Evolutionary conservation across 2,797 vertebrate genomes (phyloP).

Genomic region (Enteromius unitaeniatus): DNA sequence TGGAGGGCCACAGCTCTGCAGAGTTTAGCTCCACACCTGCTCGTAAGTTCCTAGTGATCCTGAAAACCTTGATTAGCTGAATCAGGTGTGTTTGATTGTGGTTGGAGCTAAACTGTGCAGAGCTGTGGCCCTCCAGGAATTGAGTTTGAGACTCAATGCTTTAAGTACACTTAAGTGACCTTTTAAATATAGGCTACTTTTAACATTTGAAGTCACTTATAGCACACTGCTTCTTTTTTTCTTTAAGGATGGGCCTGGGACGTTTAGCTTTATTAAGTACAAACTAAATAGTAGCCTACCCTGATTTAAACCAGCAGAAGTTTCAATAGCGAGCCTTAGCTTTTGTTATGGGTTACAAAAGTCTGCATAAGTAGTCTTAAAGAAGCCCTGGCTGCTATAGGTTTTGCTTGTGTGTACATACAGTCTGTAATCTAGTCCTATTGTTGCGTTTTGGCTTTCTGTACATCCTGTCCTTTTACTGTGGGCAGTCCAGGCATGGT

Average conservation of each 20-base stretch:
- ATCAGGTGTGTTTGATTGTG: too few relatives aligned
- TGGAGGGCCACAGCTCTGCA: too few relatives aligned
- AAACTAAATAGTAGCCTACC: not conserved
- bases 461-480: constrained; percentile 37
- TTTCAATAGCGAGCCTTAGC: not conserved
- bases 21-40: too few relatives aligned
- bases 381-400: not conserved
- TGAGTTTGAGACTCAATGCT: too few relatives aligned
- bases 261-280: not conserved
- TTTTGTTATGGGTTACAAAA: not conserved
- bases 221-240: not conserved
- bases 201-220: not conserved
- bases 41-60: too few relatives aligned
- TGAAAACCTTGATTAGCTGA: too few relatives aligned
- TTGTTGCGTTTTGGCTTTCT: constrained; percentile 53
- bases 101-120: too few relatives aligned
- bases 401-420: constrained; percentile 27
- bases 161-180: not conserved
- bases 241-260: not conserved
- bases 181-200: not conserved
- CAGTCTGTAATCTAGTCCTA: not conserved
- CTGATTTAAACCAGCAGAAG: not conserved
- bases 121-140: too few relatives aligned
- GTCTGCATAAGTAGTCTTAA: not conserved
- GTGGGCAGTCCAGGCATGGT: constrained; percentile 39